Conservation (phyloP, 2,888 invertebrate genomes). For the Agriotes lineatus region DNA sequence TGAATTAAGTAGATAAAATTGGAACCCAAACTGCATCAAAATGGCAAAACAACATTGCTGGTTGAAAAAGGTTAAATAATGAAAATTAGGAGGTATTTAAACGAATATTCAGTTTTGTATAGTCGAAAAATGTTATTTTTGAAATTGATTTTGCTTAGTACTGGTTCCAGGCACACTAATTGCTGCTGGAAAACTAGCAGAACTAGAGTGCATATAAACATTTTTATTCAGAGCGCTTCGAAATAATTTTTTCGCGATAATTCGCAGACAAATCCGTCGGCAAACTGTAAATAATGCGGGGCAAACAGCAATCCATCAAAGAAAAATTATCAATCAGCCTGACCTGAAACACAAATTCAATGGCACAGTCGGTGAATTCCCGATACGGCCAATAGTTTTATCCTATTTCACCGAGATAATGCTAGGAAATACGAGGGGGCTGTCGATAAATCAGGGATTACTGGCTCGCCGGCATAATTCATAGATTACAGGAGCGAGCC, state of each 20-base stretch:
- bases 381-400: conserved; percentile 56
- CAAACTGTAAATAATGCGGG: neutral
- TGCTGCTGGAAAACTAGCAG: too few relatives aligned
- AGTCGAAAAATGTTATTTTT: too few relatives aligned
- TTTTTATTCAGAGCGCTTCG: too few relatives aligned
- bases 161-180: too few relatives aligned
- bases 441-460: conserved; percentile 62
- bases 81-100: too few relatives aligned
- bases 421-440: conserved; percentile 58
- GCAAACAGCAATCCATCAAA: conserved; percentile 50
- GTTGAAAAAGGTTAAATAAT: too few relatives aligned
- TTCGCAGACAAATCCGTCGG: neutral
- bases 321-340: conserved; percentile 56
- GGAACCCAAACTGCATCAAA: too few relatives aligned
- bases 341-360: conserved; percentile 60
- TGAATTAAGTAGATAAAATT: too few relatives aligned
- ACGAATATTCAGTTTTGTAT: too few relatives aligned
- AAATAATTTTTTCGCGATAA: neutral
- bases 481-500: conserved; percentile 62
- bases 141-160: too few relatives aligned
- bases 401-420: conserved; percentile 60
- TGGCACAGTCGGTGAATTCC: conserved; percentile 52
- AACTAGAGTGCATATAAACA: too few relatives aligned
- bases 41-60: too few relatives aligned
- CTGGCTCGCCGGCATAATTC: conserved; percentile 61